Evolutionary conservation across 2,888 invertebrate genomes (phyloP).

Genomic region (Ptychoptera albimana): DNA sequence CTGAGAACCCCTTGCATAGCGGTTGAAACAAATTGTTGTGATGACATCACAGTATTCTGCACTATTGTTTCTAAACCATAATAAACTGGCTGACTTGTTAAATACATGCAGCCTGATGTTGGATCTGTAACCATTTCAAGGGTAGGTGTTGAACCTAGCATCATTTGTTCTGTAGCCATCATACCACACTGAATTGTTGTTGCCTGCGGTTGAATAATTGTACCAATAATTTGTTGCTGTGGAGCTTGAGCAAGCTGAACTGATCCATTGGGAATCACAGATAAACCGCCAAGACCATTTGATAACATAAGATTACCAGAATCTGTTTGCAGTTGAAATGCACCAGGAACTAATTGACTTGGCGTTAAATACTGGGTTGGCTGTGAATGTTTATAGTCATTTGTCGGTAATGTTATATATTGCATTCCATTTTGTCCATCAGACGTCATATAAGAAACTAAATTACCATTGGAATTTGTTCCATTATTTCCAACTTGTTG

Average conservation of each 20-base stretch:
- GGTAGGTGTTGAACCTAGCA: slow-evolving; percentile 43
- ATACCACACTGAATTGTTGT: slow-evolving; percentile 35
- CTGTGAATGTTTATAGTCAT: slow-evolving; percentile 36
- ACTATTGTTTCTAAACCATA: slow-evolving; percentile 75
- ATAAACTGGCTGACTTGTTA: slow-evolving; percentile 58
- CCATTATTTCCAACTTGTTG: slow-evolving; percentile 40
- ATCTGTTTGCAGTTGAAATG: slow-evolving; percentile 45
- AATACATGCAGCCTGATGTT: slow-evolving; percentile 38
- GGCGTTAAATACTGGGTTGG: slow-evolving; percentile 40
- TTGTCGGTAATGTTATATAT: slow-evolving; percentile 53
- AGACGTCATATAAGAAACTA: slow-evolving; percentile 30
- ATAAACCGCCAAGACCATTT: slow-evolving; percentile 35
- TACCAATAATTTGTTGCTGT: slow-evolving; percentile 39
- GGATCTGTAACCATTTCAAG: slow-evolving; percentile 47
- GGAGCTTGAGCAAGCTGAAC: slow-evolving; percentile 35
- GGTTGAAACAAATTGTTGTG: slow-evolving; percentile 68
- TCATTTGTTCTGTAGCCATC: slow-evolving; percentile 39
- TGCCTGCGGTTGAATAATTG: slow-evolving; percentile 44
- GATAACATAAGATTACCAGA: slow-evolving; percentile 43
- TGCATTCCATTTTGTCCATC: slow-evolving; percentile 40
- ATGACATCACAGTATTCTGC: slow-evolving; percentile 80
- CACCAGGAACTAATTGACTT: slow-evolving; percentile 38
- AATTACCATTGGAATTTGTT: slow-evolving; percentile 21
- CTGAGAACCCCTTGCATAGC: slow-evolving; percentile 66
- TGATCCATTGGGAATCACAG: slow-evolving; percentile 39